Base-by-base conservation (phyloP, 2,797 vertebrate species). In the Monodelphis domestica region DNA sequence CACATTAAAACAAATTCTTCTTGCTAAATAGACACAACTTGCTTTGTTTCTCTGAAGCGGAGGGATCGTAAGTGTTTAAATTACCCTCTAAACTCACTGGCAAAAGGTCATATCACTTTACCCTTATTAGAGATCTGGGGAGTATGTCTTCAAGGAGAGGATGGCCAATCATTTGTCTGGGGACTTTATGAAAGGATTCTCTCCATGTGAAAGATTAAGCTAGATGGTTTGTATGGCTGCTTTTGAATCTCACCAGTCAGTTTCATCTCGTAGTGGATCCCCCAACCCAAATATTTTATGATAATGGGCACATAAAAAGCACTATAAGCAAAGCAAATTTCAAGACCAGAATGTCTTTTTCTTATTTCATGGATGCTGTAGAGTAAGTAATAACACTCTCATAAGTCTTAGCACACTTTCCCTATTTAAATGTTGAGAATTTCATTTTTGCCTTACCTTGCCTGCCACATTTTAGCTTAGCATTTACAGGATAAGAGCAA, bases 361-460 rank as follows among this genome's bases (percentile, higher is more conserved):
- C 94, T 57, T 88, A 95, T 94, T 87, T 38, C 14, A 6, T 88
- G 52, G 51, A 53, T 55, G 78, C 88, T 57, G 14, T 53, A 38
- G 87, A 91, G 89, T 91, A 91, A 96, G 89, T 93, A 95, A 96
- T 94, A 90, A 93, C 91, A 56, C 87, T 95, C 90, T 97, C 92
- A 89, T 70, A 95, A 91, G 90, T 95, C 91, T 92, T 50, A 92
- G 88, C 54, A 91, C 56, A 91, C 90, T 95, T 93, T 51, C 53
- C 88, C 54, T 90, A 28, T 95, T 95, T 95, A 92, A 90, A 89
- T 90, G 93, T 96, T 91, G 59, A 52, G 52, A 93, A 89, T 96
- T 96, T 96, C 84, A 95, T 96, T 90, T n/a, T 84, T 90, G 21
- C 87, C 0, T 93, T 93, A 92, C 70, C 88, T 84, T 90, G 15